Evolutionary conservation across 2,113 vertebrate genomes (phyloP), one percentile per base, ranked within the genome.

Genomic region (Grus americana): DNA sequence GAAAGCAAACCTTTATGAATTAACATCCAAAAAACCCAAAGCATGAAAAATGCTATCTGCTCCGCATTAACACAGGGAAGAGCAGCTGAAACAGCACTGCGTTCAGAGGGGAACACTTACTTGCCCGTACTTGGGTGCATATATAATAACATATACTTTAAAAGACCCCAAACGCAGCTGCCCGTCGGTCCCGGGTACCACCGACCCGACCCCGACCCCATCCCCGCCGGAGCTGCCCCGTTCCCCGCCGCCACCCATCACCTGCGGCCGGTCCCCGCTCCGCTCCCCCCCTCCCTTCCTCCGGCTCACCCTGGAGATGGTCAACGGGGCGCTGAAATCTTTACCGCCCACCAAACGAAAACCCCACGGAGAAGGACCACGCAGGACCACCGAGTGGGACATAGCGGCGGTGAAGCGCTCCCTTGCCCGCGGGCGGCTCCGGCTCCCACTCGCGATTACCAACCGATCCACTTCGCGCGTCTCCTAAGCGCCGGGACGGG

Each of bases 331-430:
- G 97, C 98, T 99, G 98, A 99, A 99, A 52, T 99, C 99, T 67
- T 99, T 99, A 86, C 99, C 99, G 78, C 99, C 99, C 93, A 99
- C 99, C 96, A 99, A 97, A 4, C 99, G 99, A 96, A 99, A 99
- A 2, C 99, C 99, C 99, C 99, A 99, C 6, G 99, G 99, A 94
- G 99, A 99, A 84, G 99, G 99, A 86, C 99, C 99, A 34, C 95
- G 98, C 65, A 99, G 98, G 81, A 98, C 99, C 97, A 99, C 99
- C 17, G 98, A 99, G 79, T 98, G 98, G 81, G 98, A 92, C 99
- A 99, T 99, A n/a, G 42, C 65, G 66, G 27, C 54, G 49, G 36
- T 1, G 21, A 23, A 70, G 32, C 52, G 20, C 65, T 93, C 78
- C 58, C 20, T 16, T 67, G 18, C 76, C 75, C 47, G 5, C 19